Evolutionary conservation across 1,140 invertebrate species (phyloP).

Genomic region (Drosophila simulans): DNA sequence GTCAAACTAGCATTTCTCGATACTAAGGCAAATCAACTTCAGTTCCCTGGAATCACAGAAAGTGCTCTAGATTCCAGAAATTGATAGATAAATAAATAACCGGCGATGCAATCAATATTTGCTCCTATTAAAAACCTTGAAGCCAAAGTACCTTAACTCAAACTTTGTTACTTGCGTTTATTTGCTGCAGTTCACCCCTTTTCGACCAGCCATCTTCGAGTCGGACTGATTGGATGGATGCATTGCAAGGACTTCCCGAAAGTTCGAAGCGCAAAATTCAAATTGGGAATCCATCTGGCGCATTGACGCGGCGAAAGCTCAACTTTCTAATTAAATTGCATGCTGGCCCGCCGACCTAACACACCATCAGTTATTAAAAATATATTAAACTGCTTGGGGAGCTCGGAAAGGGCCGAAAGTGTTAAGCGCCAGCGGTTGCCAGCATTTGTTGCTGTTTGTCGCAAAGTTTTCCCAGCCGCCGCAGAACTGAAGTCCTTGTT

Average conservation of each 20-base stretch:
- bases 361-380: conserved; percentile 48
- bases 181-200: neutral
- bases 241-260: neutral
- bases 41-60: neutral
- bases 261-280: neutral
- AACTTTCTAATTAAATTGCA: conserved; percentile 61
- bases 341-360: conserved; percentile 1
- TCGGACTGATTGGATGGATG: neutral
- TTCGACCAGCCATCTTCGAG: neutral
- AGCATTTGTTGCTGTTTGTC: conserved; percentile 53
- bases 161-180: neutral
- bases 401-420: conserved; percentile 41
- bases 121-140: neutral
- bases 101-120: neutral
- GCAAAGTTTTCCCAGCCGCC: conserved; percentile 54
- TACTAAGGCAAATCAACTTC: neutral
- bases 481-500: conserved; percentile 55
- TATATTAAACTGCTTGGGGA: conserved; percentile 42
- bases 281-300: conserved; percentile 30
- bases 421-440: conserved; percentile 69
- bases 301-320: conserved; percentile 17
- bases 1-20: neutral
- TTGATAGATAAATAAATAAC: neutral
- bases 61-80: neutral
- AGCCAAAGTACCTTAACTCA: too few species aligned